phyloP scores from a whole-genome alignment of 2,888 invertebrate genomes.

The Megastigmus dorsalis region DNA sequence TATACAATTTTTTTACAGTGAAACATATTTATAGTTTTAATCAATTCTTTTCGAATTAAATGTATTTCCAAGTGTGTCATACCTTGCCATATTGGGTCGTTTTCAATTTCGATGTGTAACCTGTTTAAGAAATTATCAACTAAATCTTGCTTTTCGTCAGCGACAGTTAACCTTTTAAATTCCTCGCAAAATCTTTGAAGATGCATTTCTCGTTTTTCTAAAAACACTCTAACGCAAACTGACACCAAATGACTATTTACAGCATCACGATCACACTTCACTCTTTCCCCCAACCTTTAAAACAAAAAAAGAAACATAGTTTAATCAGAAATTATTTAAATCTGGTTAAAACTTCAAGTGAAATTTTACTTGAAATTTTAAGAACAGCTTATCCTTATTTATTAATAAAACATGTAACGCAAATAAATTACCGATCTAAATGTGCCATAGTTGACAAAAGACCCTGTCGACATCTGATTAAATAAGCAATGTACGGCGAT shows the following conservation, averaged over 20 bases:
- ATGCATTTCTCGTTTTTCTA: slow-evolving; percentile 84
- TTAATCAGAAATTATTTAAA: neutral
- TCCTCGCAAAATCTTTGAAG: slow-evolving; percentile 86
- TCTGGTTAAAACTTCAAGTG: too few relatives aligned
- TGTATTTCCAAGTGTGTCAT: neutral
- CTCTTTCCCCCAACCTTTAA: slow-evolving; percentile 77
- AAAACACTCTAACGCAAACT: slow-evolving; percentile 86
- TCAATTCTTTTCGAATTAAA: too few relatives aligned
- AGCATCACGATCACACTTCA: slow-evolving; percentile 82
- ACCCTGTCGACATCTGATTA: slow-evolving; percentile 87
- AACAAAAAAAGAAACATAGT: too few relatives aligned
- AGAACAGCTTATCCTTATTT: neutral
- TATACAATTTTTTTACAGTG: too few relatives aligned
- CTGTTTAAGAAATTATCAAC: slow-evolving; percentile 87
- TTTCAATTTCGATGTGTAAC: slow-evolving; percentile 82
- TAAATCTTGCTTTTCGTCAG: slow-evolving; percentile 94
- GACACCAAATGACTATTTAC: slow-evolving; percentile 84
- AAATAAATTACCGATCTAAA: slow-evolving; percentile 78
- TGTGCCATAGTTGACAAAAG: slow-evolving; percentile 85
- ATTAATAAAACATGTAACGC: neutral
- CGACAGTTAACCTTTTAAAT: slow-evolving; percentile 85
- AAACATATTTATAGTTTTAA: too few relatives aligned
- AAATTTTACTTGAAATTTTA: too few relatives aligned
- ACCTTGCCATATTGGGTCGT: slow-evolving; percentile 85
- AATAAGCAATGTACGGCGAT: slow-evolving; percentile 88